Evolutionary conservation across 2,888 invertebrate genomes (phyloP), one percentile per base, ranked within the genome.

Genomic region (Drosophila anomelani): DNA sequence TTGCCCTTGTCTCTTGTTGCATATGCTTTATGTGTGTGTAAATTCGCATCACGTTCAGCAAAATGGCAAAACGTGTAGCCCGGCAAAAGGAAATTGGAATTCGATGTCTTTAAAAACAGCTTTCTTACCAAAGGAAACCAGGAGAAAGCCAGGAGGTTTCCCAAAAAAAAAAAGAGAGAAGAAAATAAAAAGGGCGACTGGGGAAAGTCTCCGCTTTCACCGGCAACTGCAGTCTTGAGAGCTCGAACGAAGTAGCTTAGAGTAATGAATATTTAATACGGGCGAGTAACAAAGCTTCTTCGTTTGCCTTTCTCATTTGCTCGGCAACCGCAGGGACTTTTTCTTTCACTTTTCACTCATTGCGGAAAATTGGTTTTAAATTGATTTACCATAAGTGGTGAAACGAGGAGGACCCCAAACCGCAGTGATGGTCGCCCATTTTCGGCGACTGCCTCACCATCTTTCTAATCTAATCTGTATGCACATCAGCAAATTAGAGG

Each of bases 231-330:
- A 75, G 55, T 76, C 60, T 76, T 68, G 63, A 64, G 51, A 57
- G 58, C 64, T 54, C 43, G 36, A 23, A 10, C 60, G 71, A 76
- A 79, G 86, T 80, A 71, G 80, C 84, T 88, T 84, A 81, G 79
- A 79, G 86, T 85, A 85, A 85, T 85, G 85, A 85, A 85, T 85
- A 88, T 85, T 88, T 85, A 85, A 85, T 85, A 84, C 75, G 80
- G 69, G 73, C 47, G 66, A 69, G 74, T 70, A 69, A 61, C 67
- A 70, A 66, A 83, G 79, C 67, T 58, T 75, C 69, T 51, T 53
- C 56, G 70, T 47, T 66, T 75, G 44, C 58, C 38, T 39, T 49
- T 76, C 79, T 85, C 77, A 80, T 85, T 85, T 85, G 76, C 76
- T 63, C n/a, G 38, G 72, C 59, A 75, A 66, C 87, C 79, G 51